A percentile compares a stretch with the other conserved stretches of the same genome.
These are phyloP conservation scores for Leptothorax acervorum DNA, from an alignment of 2,888 invertebrate genomes.

Conservation along the genomic window DNA sequence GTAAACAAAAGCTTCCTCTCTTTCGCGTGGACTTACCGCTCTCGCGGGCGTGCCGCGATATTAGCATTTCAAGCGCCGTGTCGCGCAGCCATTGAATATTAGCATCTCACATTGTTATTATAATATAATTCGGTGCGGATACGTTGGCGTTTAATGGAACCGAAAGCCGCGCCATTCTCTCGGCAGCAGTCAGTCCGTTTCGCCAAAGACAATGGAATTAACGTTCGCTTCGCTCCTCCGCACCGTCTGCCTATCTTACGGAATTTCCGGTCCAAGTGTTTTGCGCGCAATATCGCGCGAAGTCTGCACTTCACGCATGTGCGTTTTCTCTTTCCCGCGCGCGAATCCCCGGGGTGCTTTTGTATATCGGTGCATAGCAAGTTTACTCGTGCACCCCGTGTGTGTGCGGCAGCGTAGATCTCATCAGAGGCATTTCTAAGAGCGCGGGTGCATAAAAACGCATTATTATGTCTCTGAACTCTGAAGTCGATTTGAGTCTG, in stretches of 20 bases:
- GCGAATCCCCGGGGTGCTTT: slow-evolving; percentile 25
- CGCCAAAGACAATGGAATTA: slow-evolving; percentile 74
- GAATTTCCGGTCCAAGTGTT: slow-evolving; percentile 58
- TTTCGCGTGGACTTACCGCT: neutral
- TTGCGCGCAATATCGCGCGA: slow-evolving; percentile 53
- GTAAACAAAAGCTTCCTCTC: slow-evolving; percentile 18
- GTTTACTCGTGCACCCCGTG: neutral
- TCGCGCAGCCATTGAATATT: slow-evolving; percentile 54
- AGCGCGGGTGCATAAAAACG: neutral
- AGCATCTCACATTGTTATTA: slow-evolving; percentile 53
- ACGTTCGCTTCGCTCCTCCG: slow-evolving; percentile 65
- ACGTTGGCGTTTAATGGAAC: slow-evolving; percentile 67
- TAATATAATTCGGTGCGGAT: slow-evolving; percentile 56
- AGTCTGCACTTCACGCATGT: slow-evolving; percentile 25
- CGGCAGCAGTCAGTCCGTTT: slow-evolving; percentile 53
- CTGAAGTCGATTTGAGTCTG: neutral
- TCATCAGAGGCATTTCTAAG: neutral
- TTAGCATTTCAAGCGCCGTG: slow-evolving; percentile 53
- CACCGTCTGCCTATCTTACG: slow-evolving; percentile 61
- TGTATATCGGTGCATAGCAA: slow-evolving; percentile 37
- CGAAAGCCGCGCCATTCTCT: slow-evolving; percentile 58
- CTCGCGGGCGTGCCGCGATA: slow-evolving; percentile 19
- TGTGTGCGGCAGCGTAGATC: neutral
- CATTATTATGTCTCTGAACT: neutral
- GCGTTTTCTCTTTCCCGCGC: slow-evolving; percentile 42